These are phyloP conservation scores for Scelioninae gen. 2 DNA, from an alignment of 2,888 invertebrate species.

Conservation along the genomic window DNA sequence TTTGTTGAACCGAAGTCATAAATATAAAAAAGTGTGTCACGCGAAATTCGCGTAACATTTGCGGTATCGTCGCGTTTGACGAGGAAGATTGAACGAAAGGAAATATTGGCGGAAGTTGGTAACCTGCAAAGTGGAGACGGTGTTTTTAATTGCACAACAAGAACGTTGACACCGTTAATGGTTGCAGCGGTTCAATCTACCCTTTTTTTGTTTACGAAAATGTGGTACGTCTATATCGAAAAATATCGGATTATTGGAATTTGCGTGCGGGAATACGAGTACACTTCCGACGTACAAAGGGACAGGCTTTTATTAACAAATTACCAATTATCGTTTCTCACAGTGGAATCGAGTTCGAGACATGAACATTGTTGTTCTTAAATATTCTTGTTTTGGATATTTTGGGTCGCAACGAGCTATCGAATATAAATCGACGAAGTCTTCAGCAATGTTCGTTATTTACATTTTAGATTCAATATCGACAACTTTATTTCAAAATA, in stretches of 20 bases:
- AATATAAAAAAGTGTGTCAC: constrained; percentile 17
- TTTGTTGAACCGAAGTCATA: constrained; percentile 16
- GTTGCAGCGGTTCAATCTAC: too few species aligned
- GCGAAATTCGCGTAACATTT: background rate
- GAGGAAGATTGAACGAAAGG: background rate
- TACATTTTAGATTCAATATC: too few species aligned
- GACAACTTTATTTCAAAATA: too few species aligned
- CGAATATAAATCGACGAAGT: constrained; percentile 1
- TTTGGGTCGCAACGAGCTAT: too few species aligned
- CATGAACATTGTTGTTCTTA: too few species aligned
- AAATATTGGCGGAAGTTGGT: too few species aligned
- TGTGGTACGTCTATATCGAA: constrained; percentile 3
- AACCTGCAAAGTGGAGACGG: too few species aligned
- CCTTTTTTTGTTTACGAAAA: constrained; percentile 8
- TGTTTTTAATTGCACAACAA: too few species aligned
- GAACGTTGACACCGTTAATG: too few species aligned
- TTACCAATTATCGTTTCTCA: constrained; percentile 13
- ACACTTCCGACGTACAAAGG: background rate
- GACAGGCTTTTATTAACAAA: constrained; percentile 14
- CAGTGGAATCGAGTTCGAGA: background rate
- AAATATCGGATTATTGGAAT: constrained; percentile 14
- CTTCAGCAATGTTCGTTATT: too few species aligned
- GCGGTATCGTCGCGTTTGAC: background rate
- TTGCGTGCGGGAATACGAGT: background rate
- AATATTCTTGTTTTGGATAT: too few species aligned